phyloP scores from a whole-genome alignment of 2,113 vertebrate species.

The Pagrus major region DNA sequence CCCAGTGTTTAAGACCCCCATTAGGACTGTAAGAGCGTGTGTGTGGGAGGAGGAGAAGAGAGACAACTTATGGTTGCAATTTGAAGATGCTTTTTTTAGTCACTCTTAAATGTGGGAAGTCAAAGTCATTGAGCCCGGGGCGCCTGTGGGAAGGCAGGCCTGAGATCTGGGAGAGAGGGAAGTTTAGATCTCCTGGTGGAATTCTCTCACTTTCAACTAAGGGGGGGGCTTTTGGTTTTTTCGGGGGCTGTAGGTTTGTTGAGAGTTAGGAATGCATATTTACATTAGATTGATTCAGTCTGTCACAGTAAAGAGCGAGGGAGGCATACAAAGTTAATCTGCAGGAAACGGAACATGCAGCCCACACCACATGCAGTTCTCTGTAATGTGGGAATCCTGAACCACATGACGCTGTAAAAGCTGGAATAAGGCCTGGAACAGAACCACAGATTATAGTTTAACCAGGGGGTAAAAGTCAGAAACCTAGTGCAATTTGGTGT shows the following conservation, averaged over 20 bases:
- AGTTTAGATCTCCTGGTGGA: slow-evolving; percentile 75
- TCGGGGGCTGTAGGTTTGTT: slow-evolving; percentile 71
- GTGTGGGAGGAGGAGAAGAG: slow-evolving; percentile 61
- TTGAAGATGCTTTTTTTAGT: slow-evolving; percentile 87
- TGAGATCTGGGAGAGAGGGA: slow-evolving; percentile 68
- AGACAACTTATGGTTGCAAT: slow-evolving; percentile 86
- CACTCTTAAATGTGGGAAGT: slow-evolving; percentile 87
- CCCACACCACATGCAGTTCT: slow-evolving; percentile 78
- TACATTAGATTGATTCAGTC: slow-evolving; percentile 80
- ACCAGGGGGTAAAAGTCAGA: slow-evolving; percentile 65
- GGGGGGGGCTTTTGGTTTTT: slow-evolving; percentile 55
- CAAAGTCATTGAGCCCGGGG: slow-evolving; percentile 77
- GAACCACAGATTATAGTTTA: slow-evolving; percentile 75
- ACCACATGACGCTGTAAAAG: slow-evolving; percentile 75
- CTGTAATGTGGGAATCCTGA: slow-evolving; percentile 83
- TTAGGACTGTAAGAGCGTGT: slow-evolving; percentile 54
- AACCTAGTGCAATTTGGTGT: slow-evolving; percentile 25
- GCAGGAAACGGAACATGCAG: slow-evolving; percentile 82
- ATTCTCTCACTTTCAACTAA: slow-evolving; percentile 77
- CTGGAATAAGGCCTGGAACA: slow-evolving; percentile 73
- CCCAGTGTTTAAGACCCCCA: slow-evolving; percentile 69
- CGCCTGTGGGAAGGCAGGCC: slow-evolving; percentile 78
- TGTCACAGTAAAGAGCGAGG: slow-evolving; percentile 74
- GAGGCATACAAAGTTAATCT: slow-evolving; percentile 75
- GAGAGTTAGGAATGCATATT: slow-evolving; percentile 81